Conservation (phyloP, 1,140 invertebrate genomes). For the Drosophila truncata region DNA sequence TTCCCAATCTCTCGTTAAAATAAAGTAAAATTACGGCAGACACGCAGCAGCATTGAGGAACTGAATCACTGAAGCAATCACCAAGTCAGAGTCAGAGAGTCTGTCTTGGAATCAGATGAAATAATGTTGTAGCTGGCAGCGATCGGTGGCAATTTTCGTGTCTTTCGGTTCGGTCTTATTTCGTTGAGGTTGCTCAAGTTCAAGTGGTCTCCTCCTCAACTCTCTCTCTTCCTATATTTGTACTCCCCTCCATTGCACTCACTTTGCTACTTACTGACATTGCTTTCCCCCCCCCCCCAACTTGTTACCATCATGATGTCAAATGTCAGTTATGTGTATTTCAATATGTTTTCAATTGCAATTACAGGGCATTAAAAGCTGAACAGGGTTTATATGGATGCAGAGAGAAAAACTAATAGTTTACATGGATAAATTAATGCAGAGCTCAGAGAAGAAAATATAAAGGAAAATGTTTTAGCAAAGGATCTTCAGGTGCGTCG, state of each 20-base stretch:
- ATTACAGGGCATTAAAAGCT: slow-evolving; percentile 51
- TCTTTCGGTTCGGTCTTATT: slow-evolving; percentile 2
- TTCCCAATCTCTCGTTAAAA: slow-evolving; percentile 26
- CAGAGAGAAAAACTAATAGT: slow-evolving; percentile 1
- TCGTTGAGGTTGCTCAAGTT: slow-evolving; percentile 46
- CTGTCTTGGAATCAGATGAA: slow-evolving; percentile 5
- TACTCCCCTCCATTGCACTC: no score
- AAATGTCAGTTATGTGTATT: slow-evolving; percentile 67
- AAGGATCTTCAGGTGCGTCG: no score
- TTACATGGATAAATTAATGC: neutral
- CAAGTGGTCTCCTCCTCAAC: slow-evolving; percentile 32
- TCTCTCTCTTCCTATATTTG: neutral
- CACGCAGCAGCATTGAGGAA: slow-evolving; percentile 30
- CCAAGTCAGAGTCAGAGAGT: slow-evolving; percentile 17
- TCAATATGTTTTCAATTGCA: slow-evolving; percentile 67
- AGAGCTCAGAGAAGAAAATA: neutral
- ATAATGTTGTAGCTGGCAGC: slow-evolving; percentile 19
- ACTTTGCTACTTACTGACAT: neutral
- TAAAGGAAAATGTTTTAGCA: no score
- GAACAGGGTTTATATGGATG: neutral
- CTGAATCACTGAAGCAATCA: slow-evolving; percentile 40
- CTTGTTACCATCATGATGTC: slow-evolving; percentile 36
- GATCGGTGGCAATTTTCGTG: slow-evolving; percentile 33
- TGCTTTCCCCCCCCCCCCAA: slow-evolving; percentile 9
- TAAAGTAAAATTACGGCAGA: slow-evolving; percentile 40